A percentile compares a stretch with the other conserved stretches of the same genome.
phyloP scores from a whole-genome alignment of 2,797 vertebrate species.

The Numenius phaeopus region DNA sequence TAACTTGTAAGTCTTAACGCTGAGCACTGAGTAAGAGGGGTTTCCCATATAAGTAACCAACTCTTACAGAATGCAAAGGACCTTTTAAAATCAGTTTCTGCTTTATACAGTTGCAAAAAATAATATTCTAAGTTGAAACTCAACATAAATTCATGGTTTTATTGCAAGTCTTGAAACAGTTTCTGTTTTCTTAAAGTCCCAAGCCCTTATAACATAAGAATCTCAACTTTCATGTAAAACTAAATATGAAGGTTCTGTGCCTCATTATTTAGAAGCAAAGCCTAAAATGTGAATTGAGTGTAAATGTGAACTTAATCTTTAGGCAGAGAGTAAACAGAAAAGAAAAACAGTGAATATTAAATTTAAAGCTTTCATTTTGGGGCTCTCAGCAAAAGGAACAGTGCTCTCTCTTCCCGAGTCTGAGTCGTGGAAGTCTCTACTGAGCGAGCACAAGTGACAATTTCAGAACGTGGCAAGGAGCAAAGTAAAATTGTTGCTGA shows the following conservation, averaged over 20 bases:
- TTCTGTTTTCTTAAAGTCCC: slow-evolving; percentile 34
- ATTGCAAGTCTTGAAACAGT: slow-evolving; percentile 1
- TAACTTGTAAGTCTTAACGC: neutral
- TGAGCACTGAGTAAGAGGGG: neutral
- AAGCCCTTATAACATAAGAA: neutral
- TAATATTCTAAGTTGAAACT: neutral
- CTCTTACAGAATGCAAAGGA: neutral
- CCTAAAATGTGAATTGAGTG: neutral
- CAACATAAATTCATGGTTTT: neutral
- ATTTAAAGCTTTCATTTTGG: neutral
- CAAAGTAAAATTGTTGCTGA: neutral
- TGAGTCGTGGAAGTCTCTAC: neutral
- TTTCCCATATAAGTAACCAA: neutral
- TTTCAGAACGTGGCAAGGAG: neutral
- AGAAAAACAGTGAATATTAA: neutral
- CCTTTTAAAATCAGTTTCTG: neutral
- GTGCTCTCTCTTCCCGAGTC: neutral
- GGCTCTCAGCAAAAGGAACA: neutral
- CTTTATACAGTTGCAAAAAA: slow-evolving; percentile 18
- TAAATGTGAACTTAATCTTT: neutral
- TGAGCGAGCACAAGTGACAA: neutral
- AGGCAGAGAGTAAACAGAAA: neutral
- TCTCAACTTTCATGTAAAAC: slow-evolving; percentile 27
- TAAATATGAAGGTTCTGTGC: neutral
- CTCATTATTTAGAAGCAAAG: neutral